Base-by-base conservation (phyloP, 35 echinoderm and acorn worm genomes). In the Patiria miniata region DNA sequence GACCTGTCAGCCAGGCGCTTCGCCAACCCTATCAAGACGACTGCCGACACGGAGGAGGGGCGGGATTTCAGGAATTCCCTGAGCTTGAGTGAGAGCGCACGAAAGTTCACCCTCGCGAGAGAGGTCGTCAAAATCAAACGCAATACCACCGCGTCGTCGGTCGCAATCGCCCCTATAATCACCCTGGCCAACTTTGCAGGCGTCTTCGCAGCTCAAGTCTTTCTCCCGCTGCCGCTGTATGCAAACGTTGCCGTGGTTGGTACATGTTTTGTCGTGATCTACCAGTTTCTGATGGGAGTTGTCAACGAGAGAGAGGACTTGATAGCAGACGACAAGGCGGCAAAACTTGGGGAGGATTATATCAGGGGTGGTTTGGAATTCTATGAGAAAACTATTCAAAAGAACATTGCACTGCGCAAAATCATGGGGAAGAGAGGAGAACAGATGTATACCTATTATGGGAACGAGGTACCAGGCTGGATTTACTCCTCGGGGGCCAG, bases 401-500 rank as follows among this genome's bases (percentile, higher is more conserved):
- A 85, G 73, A 94, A 99, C 60, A 83, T 78, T 39, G 92, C 86
- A 5, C 61, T 99, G 32, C 84, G 96, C 32, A 92, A 81, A 77
- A 86, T 95, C 23, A 80, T 99, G 37, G 96, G 93, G 1, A 77
- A 58, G 14, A 91, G 77, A 37, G 96, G 96, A 44, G 89, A 99
- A 47, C 79, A 90, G 68, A 55, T 91, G 79, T 99, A 91, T 78
- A 95, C 86, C 14, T 99, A 95, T 34, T 99, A 99, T 77, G 96
- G 96, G 28, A 99, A 99, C 61, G 90, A 92, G 53, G 89, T 78
- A 14, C 65, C 87, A 29, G 91, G 87, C 26, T 15, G 90, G 7
- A 39, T 89, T 8, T 91, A 87, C 57, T 88, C 80, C 22, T 78
- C 68, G 23, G 85, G 87, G 65, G 93, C 93, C 22, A 86, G 81